These are phyloP conservation scores for Nymphalis io DNA, from an alignment of 1,140 invertebrate genomes.

Conservation along the genomic window DNA sequence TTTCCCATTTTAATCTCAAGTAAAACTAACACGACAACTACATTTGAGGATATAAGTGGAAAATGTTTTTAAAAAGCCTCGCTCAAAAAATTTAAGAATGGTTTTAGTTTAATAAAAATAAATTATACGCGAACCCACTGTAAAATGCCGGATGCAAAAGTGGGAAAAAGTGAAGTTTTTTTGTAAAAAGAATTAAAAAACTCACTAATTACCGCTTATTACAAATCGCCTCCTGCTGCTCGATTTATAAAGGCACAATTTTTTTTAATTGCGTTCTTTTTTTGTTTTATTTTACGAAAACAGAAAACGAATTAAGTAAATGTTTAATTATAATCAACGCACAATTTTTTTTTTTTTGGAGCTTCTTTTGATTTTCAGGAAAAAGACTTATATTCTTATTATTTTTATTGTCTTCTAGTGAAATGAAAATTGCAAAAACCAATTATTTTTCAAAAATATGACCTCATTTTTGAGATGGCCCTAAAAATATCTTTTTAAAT, in stretches of 20 bases:
- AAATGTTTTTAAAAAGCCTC: background rate
- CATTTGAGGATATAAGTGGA: background rate
- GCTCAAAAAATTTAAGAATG: conserved; percentile 2
- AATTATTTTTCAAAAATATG: too few species aligned
- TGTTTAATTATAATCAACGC: too few species aligned
- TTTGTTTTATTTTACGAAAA: background rate
- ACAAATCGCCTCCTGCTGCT: conserved; percentile 14
- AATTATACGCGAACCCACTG: background rate
- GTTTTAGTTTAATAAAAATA: conserved; percentile 10
- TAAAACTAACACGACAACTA: background rate
- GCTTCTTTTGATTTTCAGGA: too few species aligned
- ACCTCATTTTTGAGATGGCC: too few species aligned
- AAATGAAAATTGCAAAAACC: too few species aligned
- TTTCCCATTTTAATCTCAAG: background rate
- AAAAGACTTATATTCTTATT: too few species aligned
- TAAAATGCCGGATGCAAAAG: conserved; percentile 3
- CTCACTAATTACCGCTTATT: conserved; percentile 19
- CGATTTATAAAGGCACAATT: conserved; percentile 2
- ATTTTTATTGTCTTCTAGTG: too few species aligned
- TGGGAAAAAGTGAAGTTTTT: background rate
- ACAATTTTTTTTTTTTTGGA: too few species aligned
- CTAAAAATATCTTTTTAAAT: too few species aligned
- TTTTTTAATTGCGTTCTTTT: conserved; percentile 13
- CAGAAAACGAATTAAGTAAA: too few species aligned
- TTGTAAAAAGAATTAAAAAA: conserved; percentile 8